phyloP scores from a whole-genome alignment of 1,140 invertebrate genomes.

The Aphis gossypii region DNA sequence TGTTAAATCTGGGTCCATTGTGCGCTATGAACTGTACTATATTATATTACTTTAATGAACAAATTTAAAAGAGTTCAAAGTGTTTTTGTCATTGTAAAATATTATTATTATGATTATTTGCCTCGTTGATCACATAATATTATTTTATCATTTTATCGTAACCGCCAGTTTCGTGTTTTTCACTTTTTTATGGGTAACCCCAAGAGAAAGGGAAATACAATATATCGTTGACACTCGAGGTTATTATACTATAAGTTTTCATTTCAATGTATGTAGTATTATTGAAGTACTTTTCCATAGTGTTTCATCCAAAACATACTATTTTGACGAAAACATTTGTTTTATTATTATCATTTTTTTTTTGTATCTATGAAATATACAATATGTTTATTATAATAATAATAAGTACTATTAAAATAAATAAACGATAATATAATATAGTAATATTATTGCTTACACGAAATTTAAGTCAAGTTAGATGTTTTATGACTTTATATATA shows the following conservation, averaged over 20 bases:
- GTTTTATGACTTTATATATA: no score
- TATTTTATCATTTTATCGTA: constrained; percentile 14
- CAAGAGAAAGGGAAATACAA: neutral
- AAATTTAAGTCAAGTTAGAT: no score
- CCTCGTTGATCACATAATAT: neutral
- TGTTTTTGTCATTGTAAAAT: neutral
- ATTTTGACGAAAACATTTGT: neutral
- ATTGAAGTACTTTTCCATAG: neutral
- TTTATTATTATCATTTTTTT: neutral
- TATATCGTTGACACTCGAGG: neutral
- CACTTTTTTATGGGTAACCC: neutral
- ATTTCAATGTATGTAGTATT: neutral
- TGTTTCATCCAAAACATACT: neutral
- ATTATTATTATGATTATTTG: neutral
- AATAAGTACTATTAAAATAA: neutral
- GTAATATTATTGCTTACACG: no score
- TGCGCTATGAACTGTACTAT: neutral
- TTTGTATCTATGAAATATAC: neutral
- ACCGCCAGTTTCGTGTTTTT: neutral
- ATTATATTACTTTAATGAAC: constrained; percentile 3
- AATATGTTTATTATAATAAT: neutral
- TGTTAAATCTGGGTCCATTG: neutral
- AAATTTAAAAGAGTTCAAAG: neutral
- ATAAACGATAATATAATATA: neutral
- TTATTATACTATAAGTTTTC: neutral